Conservation (phyloP, 2,113 vertebrate genomes). For the Alaudala cheleensis region DNA sequence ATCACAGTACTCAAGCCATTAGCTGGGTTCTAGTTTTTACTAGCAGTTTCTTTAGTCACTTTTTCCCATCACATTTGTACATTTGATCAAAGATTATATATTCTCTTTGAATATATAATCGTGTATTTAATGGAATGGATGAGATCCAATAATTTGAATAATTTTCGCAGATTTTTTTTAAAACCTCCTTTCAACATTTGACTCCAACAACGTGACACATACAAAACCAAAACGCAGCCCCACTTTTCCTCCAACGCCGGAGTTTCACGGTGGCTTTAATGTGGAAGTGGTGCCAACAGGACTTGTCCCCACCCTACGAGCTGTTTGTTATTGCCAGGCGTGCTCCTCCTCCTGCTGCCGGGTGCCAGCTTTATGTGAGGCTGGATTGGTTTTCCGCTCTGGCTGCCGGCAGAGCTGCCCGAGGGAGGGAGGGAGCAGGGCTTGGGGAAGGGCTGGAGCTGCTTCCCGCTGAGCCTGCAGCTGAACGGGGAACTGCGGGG, state of each 20-base stretch:
- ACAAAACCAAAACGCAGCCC: background rate
- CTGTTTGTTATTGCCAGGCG: background rate
- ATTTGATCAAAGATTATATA: background rate
- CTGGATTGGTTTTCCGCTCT: background rate
- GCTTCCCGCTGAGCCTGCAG: background rate
- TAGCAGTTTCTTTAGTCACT: background rate
- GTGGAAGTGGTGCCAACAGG: background rate
- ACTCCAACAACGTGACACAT: background rate
- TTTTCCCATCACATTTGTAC: background rate
- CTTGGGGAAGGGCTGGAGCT: background rate
- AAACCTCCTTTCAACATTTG: background rate
- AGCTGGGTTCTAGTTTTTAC: background rate
- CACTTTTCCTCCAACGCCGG: background rate
- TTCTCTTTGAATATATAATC: background rate
- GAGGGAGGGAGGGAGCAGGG: background rate
- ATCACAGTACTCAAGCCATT: background rate
- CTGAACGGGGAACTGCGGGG: background rate
- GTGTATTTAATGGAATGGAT: background rate
- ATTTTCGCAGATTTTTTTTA: background rate
- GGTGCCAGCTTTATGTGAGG: background rate
- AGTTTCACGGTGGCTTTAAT: background rate
- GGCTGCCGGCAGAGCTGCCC: background rate
- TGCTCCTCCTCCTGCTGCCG: background rate
- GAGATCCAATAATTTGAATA: background rate
- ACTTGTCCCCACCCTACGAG: conserved; percentile 3